phyloP scores from a whole-genome alignment of 2,113 vertebrate species.

The Pollimyrus isidori region DNA sequence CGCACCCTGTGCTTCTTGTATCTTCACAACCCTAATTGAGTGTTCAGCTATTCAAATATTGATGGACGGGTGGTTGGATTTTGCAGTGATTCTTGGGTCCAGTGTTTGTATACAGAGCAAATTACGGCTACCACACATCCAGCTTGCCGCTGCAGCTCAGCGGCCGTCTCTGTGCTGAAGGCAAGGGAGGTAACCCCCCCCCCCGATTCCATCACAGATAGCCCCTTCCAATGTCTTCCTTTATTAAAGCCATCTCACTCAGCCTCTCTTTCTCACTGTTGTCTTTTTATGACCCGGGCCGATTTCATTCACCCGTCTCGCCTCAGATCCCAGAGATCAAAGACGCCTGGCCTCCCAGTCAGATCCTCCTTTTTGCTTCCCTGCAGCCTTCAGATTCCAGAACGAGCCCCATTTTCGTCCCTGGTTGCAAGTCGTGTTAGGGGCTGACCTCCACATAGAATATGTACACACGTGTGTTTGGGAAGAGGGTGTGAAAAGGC shows the following conservation, averaged over 20 bases:
- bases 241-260: neutral
- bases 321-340: slow-evolving; percentile 28
- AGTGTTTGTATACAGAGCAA: neutral
- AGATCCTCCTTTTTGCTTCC: neutral
- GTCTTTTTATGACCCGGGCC: slow-evolving; percentile 58
- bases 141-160: neutral
- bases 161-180: slow-evolving; percentile 34
- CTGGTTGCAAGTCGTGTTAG: neutral
- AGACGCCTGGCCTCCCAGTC: neutral
- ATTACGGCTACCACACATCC: neutral
- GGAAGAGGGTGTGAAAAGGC: neutral
- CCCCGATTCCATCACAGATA: slow-evolving; percentile 43
- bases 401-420: neutral
- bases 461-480: neutral
- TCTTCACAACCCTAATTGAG: neutral
- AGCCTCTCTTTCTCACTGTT: slow-evolving; percentile 52
- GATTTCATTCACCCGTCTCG: slow-evolving; percentile 57
- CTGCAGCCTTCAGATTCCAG: neutral
- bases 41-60: neutral
- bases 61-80: neutral
- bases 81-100: neutral
- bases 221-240: slow-evolving; percentile 11
- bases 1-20: neutral
- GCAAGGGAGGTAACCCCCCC: slow-evolving; percentile 33
- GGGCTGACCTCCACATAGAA: neutral